Percentiles rank a stretch among this genome's conserved stretches.
Conservation (phyloP, 1,140 invertebrate genomes). For the Chymomyza costata region DNA sequence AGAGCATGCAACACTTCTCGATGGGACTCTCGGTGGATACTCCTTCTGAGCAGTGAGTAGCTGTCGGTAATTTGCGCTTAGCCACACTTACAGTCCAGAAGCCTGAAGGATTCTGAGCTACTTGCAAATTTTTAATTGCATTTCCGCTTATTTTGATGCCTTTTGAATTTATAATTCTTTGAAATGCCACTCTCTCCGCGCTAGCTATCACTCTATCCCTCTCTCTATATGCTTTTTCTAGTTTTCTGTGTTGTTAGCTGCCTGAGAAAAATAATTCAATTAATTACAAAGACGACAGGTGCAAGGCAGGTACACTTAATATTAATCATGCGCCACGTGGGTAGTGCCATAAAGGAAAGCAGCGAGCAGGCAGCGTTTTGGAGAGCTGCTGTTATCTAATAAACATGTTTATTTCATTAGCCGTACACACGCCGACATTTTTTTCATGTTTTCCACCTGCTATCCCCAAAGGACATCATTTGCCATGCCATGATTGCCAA, state of each 20-base stretch:
- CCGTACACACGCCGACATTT: conserved; percentile 57
- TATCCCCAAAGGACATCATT: conserved; percentile 59
- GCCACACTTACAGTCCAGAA: conserved; percentile 58
- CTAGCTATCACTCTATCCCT: too few relatives aligned
- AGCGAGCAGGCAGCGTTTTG: conserved; percentile 20
- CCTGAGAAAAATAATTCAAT: conserved; percentile 69
- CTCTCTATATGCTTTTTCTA: not conserved
- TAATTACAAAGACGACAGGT: conserved; percentile 69
- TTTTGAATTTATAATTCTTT: conserved; percentile 62
- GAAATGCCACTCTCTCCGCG: conserved; percentile 14
- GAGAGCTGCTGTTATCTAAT: conserved; percentile 60
- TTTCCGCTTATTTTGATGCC: conserved; percentile 69
- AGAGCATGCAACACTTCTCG: conserved; percentile 25
- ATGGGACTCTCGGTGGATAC: conserved; percentile 6
- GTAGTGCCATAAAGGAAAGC: not conserved
- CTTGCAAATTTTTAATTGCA: conserved; percentile 62
- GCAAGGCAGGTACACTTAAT: conserved; percentile 51
- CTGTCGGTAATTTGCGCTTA: conserved; percentile 70
- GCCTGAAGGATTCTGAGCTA: conserved; percentile 2
- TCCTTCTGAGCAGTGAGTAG: conserved; percentile 43
- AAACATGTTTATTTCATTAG: conserved; percentile 73
- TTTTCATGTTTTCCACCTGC: conserved; percentile 2
- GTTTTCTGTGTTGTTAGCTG: conserved; percentile 27
- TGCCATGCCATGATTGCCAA: conserved; percentile 48
- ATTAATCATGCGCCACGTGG: conserved; percentile 62